A percentile compares a stretch with the other conserved stretches of the same genome.
These are phyloP conservation scores for Sitophilus oryzae DNA, from an alignment of 1,140 invertebrate species.

Conservation along the genomic window DNA sequence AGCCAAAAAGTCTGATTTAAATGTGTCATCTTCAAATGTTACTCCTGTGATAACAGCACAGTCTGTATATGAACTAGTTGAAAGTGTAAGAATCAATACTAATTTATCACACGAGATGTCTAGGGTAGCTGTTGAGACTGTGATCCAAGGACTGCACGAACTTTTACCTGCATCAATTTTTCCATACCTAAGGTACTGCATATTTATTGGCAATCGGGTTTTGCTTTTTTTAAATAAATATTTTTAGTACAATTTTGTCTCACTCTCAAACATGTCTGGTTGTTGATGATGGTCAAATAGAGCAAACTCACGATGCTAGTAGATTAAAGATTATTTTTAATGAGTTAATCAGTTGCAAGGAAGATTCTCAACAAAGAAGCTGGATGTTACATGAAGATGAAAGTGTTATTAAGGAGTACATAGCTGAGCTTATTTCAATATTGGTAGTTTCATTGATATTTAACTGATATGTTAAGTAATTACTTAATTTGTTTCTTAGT, in stretches of 20 bases:
- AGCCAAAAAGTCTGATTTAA: conserved; percentile 27
- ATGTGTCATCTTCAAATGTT: conserved; percentile 14
- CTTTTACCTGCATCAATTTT: conserved; percentile 53
- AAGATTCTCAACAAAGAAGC: conserved; percentile 87
- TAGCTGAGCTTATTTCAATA: conserved; percentile 79
- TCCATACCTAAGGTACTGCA: conserved; percentile 47
- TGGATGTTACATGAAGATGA: conserved; percentile 93
- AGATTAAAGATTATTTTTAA: conserved; percentile 73
- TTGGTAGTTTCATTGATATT: conserved; percentile 54
- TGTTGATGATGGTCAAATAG: conserved; percentile 55
- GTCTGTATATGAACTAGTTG: conserved; percentile 67
- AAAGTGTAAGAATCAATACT: conserved; percentile 73
- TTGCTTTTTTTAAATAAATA: too few relatives aligned
- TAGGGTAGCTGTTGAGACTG: conserved; percentile 73
- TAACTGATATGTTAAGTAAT: not conserved
- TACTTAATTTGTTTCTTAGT: conserved; percentile 48
- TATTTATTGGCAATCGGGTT: not conserved
- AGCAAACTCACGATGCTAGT: conserved; percentile 70
- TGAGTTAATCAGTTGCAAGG: conserved; percentile 78
- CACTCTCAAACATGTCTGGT: conserved; percentile 53
- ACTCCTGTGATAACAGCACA: conserved; percentile 48
- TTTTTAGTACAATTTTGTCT: conserved; percentile 47
- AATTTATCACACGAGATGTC: conserved; percentile 83
- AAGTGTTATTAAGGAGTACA: conserved; percentile 72
- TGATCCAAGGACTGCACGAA: conserved; percentile 60